These are phyloP conservation scores for Pterois miles DNA, from an alignment of 2,797 vertebrate species.

Conservation along the genomic window DNA sequence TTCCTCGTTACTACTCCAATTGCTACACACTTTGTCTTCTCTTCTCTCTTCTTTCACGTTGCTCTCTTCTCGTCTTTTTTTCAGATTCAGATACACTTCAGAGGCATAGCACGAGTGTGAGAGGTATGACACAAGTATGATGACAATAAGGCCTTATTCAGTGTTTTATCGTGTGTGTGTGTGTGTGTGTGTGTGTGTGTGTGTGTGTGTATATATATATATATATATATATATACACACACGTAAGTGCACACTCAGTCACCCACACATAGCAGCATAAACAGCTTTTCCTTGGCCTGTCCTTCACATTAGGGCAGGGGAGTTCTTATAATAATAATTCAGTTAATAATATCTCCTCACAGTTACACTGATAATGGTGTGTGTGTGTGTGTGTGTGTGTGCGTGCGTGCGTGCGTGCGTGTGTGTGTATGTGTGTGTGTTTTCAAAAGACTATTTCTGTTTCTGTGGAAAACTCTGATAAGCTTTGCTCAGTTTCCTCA, in stretches of 20 bases:
- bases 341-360: constrained; percentile 50
- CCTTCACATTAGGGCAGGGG: constrained; percentile 59
- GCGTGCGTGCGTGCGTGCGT: not conserved
- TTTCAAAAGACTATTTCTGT: constrained; percentile 45
- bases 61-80: not conserved
- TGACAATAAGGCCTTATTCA: not conserved
- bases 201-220: too few relatives aligned
- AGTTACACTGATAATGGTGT: constrained; percentile 50
- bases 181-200: too few relatives aligned
- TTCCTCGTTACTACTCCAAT: constrained; percentile 14
- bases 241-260: not conserved
- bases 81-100: not conserved
- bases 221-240: not conserved
- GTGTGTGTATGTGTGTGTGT: constrained; percentile 13
- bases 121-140: too few relatives aligned
- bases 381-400: not conserved
- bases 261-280: constrained; percentile 6
- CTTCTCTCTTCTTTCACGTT: not conserved
- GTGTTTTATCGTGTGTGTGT: too few relatives aligned
- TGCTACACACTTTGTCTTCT: not conserved
- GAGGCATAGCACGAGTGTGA: too few relatives aligned
- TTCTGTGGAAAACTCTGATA: constrained; percentile 46
- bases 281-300: constrained; percentile 47
- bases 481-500: constrained; percentile 48
- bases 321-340: constrained; percentile 57